These are phyloP conservation scores for Oryzias curvinotus DNA, from an alignment of 2,113 vertebrate genomes.

Conservation along the genomic window DNA sequence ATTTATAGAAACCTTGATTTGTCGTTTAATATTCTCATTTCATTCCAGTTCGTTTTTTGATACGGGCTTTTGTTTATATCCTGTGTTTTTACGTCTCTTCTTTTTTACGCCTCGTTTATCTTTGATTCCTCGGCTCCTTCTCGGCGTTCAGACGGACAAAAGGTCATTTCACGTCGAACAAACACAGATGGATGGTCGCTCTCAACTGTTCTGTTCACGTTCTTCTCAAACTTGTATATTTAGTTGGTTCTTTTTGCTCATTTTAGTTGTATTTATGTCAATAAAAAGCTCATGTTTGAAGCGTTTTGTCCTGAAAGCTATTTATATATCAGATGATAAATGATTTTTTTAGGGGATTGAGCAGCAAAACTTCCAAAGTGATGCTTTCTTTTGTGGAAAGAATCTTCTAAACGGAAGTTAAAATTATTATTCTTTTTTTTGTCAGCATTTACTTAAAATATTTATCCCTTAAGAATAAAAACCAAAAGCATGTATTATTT, in stretches of 20 bases:
- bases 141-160: too few relatives aligned
- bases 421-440: not conserved
- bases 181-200: too few relatives aligned
- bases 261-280: too few relatives aligned
- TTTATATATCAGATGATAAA: too few relatives aligned
- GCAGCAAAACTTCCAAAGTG: not conserved
- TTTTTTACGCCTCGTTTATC: conserved; percentile 23
- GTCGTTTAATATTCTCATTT: conserved; percentile 58
- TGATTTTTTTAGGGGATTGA: too few relatives aligned
- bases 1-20: conserved; percentile 61
- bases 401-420: not conserved
- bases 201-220: too few relatives aligned
- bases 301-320: too few relatives aligned
- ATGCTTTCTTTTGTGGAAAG: not conserved
- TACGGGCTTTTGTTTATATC: conserved; percentile 48
- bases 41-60: conserved; percentile 57
- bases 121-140: conserved; percentile 10
- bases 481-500: conserved; percentile 56
- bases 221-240: too few relatives aligned
- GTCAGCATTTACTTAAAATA: conserved; percentile 53
- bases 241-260: too few relatives aligned
- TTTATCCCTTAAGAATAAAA: conserved; percentile 20
- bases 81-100: conserved; percentile 45
- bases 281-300: too few relatives aligned
- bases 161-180: too few relatives aligned